phyloP scores from a whole-genome alignment of 2,113 vertebrate genomes.

The Phocoena phocoena region DNA sequence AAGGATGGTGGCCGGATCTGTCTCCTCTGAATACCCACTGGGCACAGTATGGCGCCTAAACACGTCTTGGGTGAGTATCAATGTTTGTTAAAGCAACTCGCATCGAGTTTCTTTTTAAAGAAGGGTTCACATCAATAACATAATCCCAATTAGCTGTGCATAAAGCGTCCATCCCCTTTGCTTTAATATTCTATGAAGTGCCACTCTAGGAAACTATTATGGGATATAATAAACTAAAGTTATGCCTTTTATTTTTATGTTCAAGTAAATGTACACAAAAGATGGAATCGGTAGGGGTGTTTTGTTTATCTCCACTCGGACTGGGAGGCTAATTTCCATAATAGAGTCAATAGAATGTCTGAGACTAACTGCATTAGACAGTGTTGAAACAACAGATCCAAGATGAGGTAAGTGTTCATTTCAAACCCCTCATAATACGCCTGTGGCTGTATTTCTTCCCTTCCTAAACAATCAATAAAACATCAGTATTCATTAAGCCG shows the following conservation, averaged over 20 bases:
- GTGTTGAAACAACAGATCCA: slow-evolving; percentile 34
- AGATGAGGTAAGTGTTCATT: slow-evolving; percentile 16
- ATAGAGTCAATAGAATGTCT: not conserved
- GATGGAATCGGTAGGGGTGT: not conserved
- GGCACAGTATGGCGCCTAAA: not conserved
- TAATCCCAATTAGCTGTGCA: not conserved
- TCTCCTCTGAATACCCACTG: not conserved
- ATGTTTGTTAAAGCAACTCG: not conserved
- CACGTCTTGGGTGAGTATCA: not conserved
- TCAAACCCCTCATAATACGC: slow-evolving; percentile 47
- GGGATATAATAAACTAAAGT: not conserved
- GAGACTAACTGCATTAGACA: slow-evolving; percentile 31
- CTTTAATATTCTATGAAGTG: not conserved
- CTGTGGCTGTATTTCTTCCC: not conserved
- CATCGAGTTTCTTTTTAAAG: not conserved
- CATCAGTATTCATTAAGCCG: slow-evolving; percentile 38
- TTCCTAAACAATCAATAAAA: slow-evolving; percentile 49
- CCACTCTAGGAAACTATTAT: not conserved
- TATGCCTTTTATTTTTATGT: not conserved
- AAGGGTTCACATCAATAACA: not conserved
- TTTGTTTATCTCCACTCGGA: not conserved
- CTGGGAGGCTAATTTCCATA: not conserved
- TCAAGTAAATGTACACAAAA: slow-evolving; percentile 34
- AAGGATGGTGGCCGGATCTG: not conserved
- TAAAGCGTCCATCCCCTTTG: not conserved